phyloP scores from a whole-genome alignment of 2,113 vertebrate species.

The Entomyzon cyanotis region DNA sequence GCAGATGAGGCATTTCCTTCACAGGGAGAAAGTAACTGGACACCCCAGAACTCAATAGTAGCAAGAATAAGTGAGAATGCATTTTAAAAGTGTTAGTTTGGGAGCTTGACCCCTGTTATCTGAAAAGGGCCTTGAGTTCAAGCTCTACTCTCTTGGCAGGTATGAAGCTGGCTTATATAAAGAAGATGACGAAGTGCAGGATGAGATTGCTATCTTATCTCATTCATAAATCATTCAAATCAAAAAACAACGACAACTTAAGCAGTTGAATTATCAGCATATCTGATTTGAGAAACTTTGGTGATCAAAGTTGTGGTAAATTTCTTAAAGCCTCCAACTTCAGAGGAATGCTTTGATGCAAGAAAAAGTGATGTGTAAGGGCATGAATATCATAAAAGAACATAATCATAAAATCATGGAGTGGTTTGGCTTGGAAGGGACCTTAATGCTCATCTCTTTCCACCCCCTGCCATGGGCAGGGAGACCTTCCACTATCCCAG shows the following conservation, averaged over 20 bases:
- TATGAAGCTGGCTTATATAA: neutral
- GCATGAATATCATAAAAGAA: accelerated
- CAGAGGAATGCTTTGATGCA: neutral
- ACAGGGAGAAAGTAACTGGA: neutral
- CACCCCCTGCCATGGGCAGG: neutral
- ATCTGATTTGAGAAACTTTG: neutral
- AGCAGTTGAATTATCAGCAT: neutral
- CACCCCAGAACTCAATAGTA: neutral
- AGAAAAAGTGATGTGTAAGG: neutral
- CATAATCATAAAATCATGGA: neutral
- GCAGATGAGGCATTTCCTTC: neutral
- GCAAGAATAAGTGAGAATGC: neutral
- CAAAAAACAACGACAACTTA: neutral
- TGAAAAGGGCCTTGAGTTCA: neutral
- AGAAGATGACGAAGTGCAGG: neutral
- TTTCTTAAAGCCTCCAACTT: neutral
- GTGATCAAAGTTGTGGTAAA: neutral
- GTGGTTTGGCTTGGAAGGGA: neutral
- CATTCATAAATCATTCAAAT: neutral
- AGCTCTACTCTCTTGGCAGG: neutral
- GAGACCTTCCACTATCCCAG: neutral
- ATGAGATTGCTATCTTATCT: constrained; percentile 48
- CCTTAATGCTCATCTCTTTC: neutral
- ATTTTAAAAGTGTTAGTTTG: neutral
- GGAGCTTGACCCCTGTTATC: neutral